These are phyloP conservation scores for Maniola hyperantus DNA, from an alignment of 2,888 invertebrate genomes.

Conservation along the genomic window DNA sequence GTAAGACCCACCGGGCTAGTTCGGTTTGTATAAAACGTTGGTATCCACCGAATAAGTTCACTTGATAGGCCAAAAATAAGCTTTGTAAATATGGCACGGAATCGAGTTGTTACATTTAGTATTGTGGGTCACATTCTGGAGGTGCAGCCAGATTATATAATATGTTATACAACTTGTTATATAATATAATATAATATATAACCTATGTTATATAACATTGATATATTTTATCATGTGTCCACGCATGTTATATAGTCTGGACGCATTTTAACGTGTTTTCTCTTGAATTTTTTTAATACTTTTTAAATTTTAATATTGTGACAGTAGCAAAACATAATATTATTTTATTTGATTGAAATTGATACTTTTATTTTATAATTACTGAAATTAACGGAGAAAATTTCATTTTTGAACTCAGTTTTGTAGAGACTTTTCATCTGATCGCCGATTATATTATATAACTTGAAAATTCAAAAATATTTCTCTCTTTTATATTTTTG, in stretches of 20 bases:
- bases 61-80: constrained; percentile 73
- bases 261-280: neutral
- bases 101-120: constrained; percentile 40
- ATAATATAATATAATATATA: no score
- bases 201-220: no score
- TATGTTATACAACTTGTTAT: neutral
- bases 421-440: neutral
- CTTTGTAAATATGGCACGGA: constrained; percentile 70
- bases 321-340: neutral
- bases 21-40: constrained; percentile 56
- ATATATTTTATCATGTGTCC: no score
- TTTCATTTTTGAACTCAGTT: neutral
- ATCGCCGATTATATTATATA: neutral
- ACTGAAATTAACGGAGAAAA: neutral
- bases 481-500: neutral
- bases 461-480: neutral
- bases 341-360: neutral
- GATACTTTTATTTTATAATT: neutral
- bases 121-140: constrained; percentile 35
- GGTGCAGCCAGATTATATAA: neutral
- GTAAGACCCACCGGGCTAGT: constrained; percentile 76
- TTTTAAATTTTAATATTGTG: neutral
- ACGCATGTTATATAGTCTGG: no score
- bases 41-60: constrained; percentile 67
- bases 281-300: neutral